phyloP scores from a whole-genome alignment of 64 coral and sea anemone genomes.

The Dendrophyllia cribrosa region DNA sequence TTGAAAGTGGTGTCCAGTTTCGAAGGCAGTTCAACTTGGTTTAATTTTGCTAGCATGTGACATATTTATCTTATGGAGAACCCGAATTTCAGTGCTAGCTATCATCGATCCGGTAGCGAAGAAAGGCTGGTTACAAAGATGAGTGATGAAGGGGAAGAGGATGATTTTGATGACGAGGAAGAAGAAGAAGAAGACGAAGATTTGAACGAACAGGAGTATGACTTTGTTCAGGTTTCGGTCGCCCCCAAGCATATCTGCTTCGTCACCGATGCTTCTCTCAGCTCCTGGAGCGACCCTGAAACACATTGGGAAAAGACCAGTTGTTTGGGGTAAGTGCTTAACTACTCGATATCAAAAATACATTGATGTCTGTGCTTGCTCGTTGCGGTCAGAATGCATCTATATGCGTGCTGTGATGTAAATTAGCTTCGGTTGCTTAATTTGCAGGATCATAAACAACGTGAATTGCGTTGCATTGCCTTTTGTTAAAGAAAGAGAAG shows the following conservation, averaged over 20 bases:
- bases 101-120: constrained; percentile 59
- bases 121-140: constrained; percentile 46
- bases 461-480: too few relatives aligned
- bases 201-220: constrained; percentile 21
- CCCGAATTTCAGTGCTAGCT: constrained; percentile 27
- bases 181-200: constrained; percentile 39
- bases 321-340: constrained; percentile 59
- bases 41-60: too few relatives aligned
- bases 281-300: constrained; percentile 75
- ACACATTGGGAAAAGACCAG: constrained; percentile 21
- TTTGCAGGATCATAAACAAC: too few relatives aligned
- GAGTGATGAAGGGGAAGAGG: constrained; percentile 32
- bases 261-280: constrained; percentile 75
- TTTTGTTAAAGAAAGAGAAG: too few relatives aligned
- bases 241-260: constrained; percentile 72
- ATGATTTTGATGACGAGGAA: constrained; percentile 25
- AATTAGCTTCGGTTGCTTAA: too few relatives aligned
- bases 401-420: not conserved
- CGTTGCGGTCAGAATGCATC: not conserved
- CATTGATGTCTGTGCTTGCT: not conserved
- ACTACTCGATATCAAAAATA: not conserved
- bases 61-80: constrained; percentile 14
- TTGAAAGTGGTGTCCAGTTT: not conserved
- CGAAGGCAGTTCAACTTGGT: not conserved
- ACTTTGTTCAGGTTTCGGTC: constrained; percentile 12